Conservation (phyloP, 2,888 invertebrate genomes). For the Callyntrura sp. region DNA sequence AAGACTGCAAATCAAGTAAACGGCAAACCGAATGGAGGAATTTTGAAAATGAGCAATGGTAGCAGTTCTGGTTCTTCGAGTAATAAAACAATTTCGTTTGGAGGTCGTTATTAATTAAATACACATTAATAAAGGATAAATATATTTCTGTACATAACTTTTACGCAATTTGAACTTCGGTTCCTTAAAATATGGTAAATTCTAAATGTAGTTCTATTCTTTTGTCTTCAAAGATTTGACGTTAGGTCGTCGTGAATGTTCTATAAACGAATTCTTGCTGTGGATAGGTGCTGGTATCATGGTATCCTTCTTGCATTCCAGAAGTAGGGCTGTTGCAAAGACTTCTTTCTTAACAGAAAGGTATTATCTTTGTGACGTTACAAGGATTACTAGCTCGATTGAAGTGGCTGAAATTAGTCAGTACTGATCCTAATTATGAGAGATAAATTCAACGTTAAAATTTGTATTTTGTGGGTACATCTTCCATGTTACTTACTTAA, state of each 20-base stretch:
- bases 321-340: too few relatives aligned
- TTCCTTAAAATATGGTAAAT: neutral
- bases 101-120: conserved; percentile 73
- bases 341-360: too few relatives aligned
- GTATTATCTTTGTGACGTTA: too few relatives aligned
- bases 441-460: too few relatives aligned
- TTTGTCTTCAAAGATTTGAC: neutral
- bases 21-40: conserved; percentile 80
- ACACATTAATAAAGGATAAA: neutral
- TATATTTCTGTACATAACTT: neutral
- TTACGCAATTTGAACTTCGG: neutral
- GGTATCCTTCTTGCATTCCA: too few relatives aligned
- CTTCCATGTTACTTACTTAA: too few relatives aligned
- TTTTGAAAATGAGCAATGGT: conserved; percentile 80
- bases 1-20: conserved; percentile 66
- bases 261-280: neutral
- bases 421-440: too few relatives aligned
- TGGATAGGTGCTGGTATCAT: neutral
- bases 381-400: too few relatives aligned
- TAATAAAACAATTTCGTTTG: conserved; percentile 82
- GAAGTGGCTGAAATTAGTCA: too few relatives aligned
- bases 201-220: neutral
- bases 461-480: too few relatives aligned
- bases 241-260: neutral
- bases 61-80: conserved; percentile 70